Evolutionary conservation across 1,140 invertebrate species (phyloP).

Genomic region (Saccostrea glomerata): DNA sequence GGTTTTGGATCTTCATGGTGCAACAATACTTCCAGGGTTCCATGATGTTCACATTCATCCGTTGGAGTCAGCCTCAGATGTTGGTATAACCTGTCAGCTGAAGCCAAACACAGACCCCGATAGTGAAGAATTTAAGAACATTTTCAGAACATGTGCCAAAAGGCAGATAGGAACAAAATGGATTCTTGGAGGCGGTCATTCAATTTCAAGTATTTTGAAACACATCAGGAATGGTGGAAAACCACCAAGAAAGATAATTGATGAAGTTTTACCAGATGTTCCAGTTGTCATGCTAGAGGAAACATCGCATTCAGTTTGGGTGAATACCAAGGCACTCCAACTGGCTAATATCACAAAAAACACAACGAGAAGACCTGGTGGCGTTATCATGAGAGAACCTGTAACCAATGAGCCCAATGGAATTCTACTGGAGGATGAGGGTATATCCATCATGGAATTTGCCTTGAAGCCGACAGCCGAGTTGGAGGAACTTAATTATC

Average conservation of each 20-base stretch:
- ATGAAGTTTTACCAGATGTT: constrained; percentile 40
- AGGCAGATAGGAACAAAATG: constrained; percentile 53
- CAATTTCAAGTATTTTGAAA: constrained; percentile 43
- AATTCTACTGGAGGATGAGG: constrained; percentile 57
- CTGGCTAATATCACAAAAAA: constrained; percentile 39
- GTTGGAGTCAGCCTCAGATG: not conserved
- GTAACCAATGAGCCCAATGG: constrained; percentile 53
- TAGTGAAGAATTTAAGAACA: not conserved
- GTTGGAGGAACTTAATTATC: constrained; percentile 46
- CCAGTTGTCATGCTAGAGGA: constrained; percentile 57
- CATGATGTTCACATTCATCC: constrained; percentile 23
- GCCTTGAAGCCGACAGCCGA: constrained; percentile 44
- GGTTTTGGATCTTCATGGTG: not conserved
- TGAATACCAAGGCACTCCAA: constrained; percentile 52
- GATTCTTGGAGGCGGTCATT: constrained; percentile 55
- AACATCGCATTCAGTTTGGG: constrained; percentile 59
- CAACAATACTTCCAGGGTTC: not conserved
- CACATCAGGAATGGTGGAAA: constrained; percentile 44
- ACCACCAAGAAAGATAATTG: constrained; percentile 48
- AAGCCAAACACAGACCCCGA: not conserved
- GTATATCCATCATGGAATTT: constrained; percentile 49
- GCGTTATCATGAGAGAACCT: constrained; percentile 55
- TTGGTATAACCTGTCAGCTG: not conserved
- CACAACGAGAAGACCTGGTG: constrained; percentile 33
- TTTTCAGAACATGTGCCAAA: constrained; percentile 29